Evolutionary conservation across 2,797 vertebrate genomes (phyloP).

Genomic region (Acanthurus lineatus): DNA sequence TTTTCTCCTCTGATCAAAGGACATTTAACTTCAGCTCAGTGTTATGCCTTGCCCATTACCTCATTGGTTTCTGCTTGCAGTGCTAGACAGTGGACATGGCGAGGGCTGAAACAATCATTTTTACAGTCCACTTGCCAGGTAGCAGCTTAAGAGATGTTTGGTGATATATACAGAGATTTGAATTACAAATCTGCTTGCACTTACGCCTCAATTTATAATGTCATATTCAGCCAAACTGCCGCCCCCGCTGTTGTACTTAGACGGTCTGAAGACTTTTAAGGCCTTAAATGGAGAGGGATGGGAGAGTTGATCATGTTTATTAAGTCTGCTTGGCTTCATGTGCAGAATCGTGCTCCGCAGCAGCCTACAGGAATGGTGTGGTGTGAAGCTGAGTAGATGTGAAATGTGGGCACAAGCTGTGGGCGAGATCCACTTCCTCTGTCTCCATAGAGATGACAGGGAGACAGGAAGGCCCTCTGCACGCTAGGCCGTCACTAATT

Average conservation of each 20-base stretch:
- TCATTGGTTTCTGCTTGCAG: slow-evolving; percentile 6
- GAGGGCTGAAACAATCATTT: slow-evolving; percentile 63
- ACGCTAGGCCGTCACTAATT: slow-evolving; percentile 78
- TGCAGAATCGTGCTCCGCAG: slow-evolving; percentile 54
- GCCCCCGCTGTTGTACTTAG: slow-evolving; percentile 59
- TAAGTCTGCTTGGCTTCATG: slow-evolving; percentile 78
- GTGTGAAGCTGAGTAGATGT: slow-evolving; percentile 80
- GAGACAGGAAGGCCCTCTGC: slow-evolving; percentile 78
- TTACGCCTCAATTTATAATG: slow-evolving; percentile 65
- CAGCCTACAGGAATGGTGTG: slow-evolving; percentile 69
- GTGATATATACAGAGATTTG: slow-evolving; percentile 51
- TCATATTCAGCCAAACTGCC: slow-evolving; percentile 63
- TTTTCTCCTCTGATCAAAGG: not conserved
- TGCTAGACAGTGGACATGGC: slow-evolving; percentile 17
- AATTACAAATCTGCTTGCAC: slow-evolving; percentile 71
- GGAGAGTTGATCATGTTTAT: slow-evolving; percentile 79
- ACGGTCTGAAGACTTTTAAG: slow-evolving; percentile 71
- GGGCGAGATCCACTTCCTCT: slow-evolving; percentile 80
- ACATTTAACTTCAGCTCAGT: slow-evolving; percentile 21
- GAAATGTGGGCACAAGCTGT: slow-evolving; percentile 83
- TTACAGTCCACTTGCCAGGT: slow-evolving; percentile 57
- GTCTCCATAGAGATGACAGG: slow-evolving; percentile 82
- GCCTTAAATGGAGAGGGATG: slow-evolving; percentile 70
- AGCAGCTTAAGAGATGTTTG: slow-evolving; percentile 48
- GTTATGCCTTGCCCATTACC: slow-evolving; percentile 18